Evolutionary conservation across 2,888 invertebrate species (phyloP).

Genomic region (Archips xylosteana): DNA sequence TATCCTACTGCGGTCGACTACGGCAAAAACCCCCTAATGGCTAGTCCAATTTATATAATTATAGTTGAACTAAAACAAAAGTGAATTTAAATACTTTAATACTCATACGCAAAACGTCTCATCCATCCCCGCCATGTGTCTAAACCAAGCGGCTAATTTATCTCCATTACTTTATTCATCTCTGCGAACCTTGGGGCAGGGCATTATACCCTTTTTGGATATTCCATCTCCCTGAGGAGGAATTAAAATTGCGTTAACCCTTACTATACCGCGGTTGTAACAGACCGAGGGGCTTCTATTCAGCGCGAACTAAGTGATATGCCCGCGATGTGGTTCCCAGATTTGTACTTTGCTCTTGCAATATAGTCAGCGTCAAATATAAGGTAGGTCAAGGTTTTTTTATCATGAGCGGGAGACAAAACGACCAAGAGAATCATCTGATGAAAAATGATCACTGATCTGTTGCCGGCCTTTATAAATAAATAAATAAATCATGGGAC

Average conservation of each 20-base stretch:
- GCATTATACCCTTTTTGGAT: conserved; percentile 33
- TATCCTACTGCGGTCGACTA: too few relatives aligned
- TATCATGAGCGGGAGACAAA: too few relatives aligned
- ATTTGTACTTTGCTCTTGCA: not conserved
- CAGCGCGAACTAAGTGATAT: not conserved
- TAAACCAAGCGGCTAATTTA: conserved; percentile 36
- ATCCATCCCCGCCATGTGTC: conserved; percentile 11
- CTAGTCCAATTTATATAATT: too few relatives aligned
- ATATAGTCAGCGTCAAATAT: too few relatives aligned
- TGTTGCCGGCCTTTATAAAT: too few relatives aligned
- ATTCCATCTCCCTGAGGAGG: conserved; percentile 23
- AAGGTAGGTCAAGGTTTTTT: too few relatives aligned
- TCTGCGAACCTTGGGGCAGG: conserved; percentile 34
- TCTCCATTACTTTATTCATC: conserved; percentile 42
- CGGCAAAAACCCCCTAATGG: too few relatives aligned
- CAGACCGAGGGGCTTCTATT: not conserved
- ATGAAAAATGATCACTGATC: too few relatives aligned
- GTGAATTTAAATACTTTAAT: not conserved
- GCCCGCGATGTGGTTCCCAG: not conserved
- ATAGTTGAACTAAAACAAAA: not conserved
- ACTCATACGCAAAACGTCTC: not conserved
- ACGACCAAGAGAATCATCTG: too few relatives aligned
- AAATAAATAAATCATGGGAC: too few relatives aligned
- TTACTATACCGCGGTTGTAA: conserved; percentile 13
- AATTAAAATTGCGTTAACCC: conserved; percentile 40